phyloP scores from a whole-genome alignment of 2,797 vertebrate species.

The Benthosema pterotum region DNA sequence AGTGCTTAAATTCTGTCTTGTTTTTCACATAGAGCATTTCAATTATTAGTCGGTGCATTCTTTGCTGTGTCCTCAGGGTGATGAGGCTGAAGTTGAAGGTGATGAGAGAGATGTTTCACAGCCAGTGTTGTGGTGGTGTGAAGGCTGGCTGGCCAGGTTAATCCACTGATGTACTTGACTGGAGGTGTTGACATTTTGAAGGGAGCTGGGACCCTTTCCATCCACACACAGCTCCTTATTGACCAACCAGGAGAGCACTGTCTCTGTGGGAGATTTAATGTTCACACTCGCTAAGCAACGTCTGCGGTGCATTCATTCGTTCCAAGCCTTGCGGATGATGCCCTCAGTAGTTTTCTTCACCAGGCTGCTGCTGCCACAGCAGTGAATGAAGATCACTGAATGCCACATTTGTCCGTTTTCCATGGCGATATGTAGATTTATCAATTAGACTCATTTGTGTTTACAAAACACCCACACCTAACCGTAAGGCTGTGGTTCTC shows the following conservation, averaged over 20 bases:
- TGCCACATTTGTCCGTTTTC: not conserved
- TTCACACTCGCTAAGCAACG: slow-evolving; percentile 23
- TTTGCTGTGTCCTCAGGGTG: slow-evolving; percentile 7
- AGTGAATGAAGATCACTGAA: too few species aligned
- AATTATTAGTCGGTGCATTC: slow-evolving; percentile 20
- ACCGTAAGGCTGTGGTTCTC: too few species aligned
- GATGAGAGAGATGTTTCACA: slow-evolving; percentile 11
- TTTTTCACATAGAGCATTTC: not conserved
- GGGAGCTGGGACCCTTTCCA: slow-evolving; percentile 6
- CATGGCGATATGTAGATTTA: not conserved
- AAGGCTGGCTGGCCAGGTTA: slow-evolving; percentile 28
- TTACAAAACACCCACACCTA: not conserved
- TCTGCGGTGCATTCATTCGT: slow-evolving; percentile 14
- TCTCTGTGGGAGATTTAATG: slow-evolving; percentile 13
- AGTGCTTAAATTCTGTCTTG: too few species aligned
- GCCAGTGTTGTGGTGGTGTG: slow-evolving; percentile 7
- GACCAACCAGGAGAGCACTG: slow-evolving; percentile 4
- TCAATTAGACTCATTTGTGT: not conserved
- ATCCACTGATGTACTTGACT: slow-evolving; percentile 24
- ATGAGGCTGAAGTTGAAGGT: slow-evolving; percentile 11
- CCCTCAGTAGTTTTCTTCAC: too few species aligned
- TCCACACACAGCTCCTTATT: slow-evolving; percentile 5
- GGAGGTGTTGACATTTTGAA: slow-evolving; percentile 24
- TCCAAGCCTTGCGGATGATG: not conserved
- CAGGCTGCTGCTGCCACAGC: too few species aligned